Evolutionary conservation across 2,797 vertebrate genomes (phyloP).

Genomic region (Leucoraja ocellata): DNA sequence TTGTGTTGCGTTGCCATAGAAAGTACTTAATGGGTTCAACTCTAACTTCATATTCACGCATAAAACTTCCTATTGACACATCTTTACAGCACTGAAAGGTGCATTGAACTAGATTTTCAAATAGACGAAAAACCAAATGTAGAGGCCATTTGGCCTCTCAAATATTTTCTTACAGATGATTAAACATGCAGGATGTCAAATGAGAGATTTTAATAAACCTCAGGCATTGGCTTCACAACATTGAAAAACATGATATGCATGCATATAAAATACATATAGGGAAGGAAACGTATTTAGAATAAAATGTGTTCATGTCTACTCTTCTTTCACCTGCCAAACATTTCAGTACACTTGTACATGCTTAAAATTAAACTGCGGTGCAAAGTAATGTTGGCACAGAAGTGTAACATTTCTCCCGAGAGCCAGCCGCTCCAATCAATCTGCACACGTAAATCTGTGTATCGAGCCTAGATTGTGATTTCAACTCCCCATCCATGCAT

Average conservation of each 20-base stretch:
- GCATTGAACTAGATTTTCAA: background rate
- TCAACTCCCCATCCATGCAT: background rate
- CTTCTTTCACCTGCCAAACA: background rate
- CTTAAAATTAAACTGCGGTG: background rate
- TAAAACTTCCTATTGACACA: background rate
- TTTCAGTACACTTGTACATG: background rate
- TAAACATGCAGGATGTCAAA: background rate
- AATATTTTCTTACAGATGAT: background rate
- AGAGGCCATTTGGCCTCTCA: background rate
- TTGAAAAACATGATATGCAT: background rate
- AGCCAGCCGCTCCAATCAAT: background rate
- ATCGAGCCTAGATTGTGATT: background rate
- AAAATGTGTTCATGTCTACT: background rate
- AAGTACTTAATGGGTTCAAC: background rate
- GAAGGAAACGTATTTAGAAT: background rate
- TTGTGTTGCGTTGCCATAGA: too few relatives aligned
- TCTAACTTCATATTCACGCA: background rate
- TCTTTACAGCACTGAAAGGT: background rate
- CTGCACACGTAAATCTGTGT: too few relatives aligned
- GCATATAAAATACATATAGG: background rate
- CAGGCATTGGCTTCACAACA: background rate
- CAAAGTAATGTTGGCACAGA: background rate
- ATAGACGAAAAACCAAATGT: background rate
- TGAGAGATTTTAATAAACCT: background rate
- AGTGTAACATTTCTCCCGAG: background rate